These are phyloP conservation scores for Lordiphosa collinella DNA, from an alignment of 1,140 invertebrate genomes.

Conservation along the genomic window DNA sequence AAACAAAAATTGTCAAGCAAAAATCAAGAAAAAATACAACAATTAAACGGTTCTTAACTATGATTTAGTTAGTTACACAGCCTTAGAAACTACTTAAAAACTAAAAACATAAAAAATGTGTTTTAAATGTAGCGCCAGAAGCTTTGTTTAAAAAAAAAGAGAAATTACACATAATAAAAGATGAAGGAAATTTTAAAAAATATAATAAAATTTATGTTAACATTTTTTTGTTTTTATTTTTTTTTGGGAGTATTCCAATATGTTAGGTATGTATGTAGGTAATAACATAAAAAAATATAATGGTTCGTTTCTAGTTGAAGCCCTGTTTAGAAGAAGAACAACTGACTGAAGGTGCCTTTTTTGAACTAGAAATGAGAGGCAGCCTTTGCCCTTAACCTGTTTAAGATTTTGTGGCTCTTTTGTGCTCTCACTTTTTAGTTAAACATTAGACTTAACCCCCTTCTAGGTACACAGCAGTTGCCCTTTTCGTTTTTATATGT, in stretches of 20 bases:
- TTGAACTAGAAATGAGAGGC: too few species aligned
- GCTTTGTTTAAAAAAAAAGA: constrained; percentile 18
- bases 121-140: constrained; percentile 24
- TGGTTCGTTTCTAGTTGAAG: constrained; percentile 45
- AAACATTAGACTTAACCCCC: too few species aligned
- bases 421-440: too few species aligned
- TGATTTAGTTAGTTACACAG: constrained; percentile 71
- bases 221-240: neutral
- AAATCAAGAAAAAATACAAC: constrained; percentile 42
- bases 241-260: constrained; percentile 51
- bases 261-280: neutral
- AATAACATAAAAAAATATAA: constrained; percentile 39
- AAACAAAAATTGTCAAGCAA: constrained; percentile 64
- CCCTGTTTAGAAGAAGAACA: too few species aligned
- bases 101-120: constrained; percentile 46
- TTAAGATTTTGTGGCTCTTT: too few species aligned
- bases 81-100: constrained; percentile 71
- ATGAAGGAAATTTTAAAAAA: constrained; percentile 15
- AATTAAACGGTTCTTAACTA: constrained; percentile 9
- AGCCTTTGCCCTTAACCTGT: too few species aligned
- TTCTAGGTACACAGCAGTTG: too few species aligned
- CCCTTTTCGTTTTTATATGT: constrained; percentile 16
- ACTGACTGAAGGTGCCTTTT: too few species aligned
- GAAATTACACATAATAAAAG: constrained; percentile 24
- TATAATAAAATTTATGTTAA: constrained; percentile 20